Evolutionary conservation across 2,888 invertebrate genomes (phyloP).

Genomic region (Lacanobia oleracea): DNA sequence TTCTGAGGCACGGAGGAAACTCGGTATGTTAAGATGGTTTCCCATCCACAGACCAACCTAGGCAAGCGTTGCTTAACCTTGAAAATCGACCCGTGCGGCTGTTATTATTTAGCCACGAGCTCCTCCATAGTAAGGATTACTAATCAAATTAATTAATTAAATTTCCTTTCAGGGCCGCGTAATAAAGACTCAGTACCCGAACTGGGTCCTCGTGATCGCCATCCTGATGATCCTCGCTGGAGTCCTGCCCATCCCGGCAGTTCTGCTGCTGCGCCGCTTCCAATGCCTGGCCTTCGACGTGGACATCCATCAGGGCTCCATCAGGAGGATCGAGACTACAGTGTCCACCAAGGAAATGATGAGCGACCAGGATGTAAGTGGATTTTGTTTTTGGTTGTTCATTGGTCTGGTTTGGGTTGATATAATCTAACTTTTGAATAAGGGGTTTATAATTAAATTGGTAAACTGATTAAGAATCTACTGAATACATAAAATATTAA

Average conservation of each 20-base stretch:
- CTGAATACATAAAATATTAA: not conserved
- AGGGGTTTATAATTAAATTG: not conserved
- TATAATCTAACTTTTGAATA: not conserved
- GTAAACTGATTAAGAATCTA: slow-evolving; percentile 3
- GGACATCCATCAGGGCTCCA: slow-evolving; percentile 97
- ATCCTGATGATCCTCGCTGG: slow-evolving; percentile 94
- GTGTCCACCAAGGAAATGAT: slow-evolving; percentile 99
- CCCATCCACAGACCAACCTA: too few relatives aligned
- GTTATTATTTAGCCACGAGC: too few relatives aligned
- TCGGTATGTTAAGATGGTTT: too few relatives aligned
- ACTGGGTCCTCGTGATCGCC: slow-evolving; percentile 95
- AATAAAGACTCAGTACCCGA: slow-evolving; percentile 93
- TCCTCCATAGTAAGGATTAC: too few relatives aligned
- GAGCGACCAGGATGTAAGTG: slow-evolving; percentile 97
- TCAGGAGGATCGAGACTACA: slow-evolving; percentile 97
- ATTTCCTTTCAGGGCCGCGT: slow-evolving; percentile 91
- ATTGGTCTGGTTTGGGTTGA: not conserved
- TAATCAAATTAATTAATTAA: too few relatives aligned
- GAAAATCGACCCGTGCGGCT: too few relatives aligned
- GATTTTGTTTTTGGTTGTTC: not conserved
- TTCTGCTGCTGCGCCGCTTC: slow-evolving; percentile 96
- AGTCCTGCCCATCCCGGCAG: slow-evolving; percentile 95
- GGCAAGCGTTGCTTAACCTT: too few relatives aligned
- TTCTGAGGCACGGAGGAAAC: too few relatives aligned
- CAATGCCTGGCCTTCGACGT: slow-evolving; percentile 96